Base-by-base conservation (phyloP, 2,888 invertebrate species). In the Eremobia ochroleuca region DNA sequence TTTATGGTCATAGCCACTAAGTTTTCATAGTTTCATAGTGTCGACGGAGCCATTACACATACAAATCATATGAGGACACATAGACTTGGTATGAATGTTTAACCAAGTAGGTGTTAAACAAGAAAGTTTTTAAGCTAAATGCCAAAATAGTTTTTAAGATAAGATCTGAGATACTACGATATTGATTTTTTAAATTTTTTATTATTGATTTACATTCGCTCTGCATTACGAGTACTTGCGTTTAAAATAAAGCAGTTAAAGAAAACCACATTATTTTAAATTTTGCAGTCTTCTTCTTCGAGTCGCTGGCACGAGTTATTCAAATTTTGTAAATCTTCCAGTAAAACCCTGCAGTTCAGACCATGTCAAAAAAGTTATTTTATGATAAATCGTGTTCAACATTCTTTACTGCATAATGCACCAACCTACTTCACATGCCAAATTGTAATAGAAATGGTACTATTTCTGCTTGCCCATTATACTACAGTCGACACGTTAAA, bases 1-100 rank as follows among this genome's bases (percentile, higher is more conserved):
- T 86, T 83, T 82, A 84, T 58, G 66, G 40, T 86, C 83, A 86
- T 75, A 82, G 79, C 86, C 83, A 79, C 86, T 85, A 74, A 75
- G 61, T 34, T 73, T 85, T 85, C 73, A 73, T 80, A 46, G 81
- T 75, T 85, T 67, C 76, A 61, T 77, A 65, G 61, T 58, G 72
- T 55, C 37, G 83, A 52, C 55, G 61, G 21, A 8, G 76, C 66
- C 40, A 52, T 73, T 69, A 78, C 68, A 43, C 46, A 13, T 43
- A 82, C 74, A 82, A 78, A 78, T 64, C 77, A 69, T 67, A 58
- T 34, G 40, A 37, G 40, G 34, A 70, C 72, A 82, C 61, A 34
- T 21, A 31, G 11, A 52, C 31, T 46, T 2, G 15, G 1, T 37
- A 31, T 9, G 6, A 49, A 31, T 58, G 9, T 49, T 40, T 21